phyloP scores from a whole-genome alignment of 2,888 invertebrate species.

The Xiphydria camelus region DNA sequence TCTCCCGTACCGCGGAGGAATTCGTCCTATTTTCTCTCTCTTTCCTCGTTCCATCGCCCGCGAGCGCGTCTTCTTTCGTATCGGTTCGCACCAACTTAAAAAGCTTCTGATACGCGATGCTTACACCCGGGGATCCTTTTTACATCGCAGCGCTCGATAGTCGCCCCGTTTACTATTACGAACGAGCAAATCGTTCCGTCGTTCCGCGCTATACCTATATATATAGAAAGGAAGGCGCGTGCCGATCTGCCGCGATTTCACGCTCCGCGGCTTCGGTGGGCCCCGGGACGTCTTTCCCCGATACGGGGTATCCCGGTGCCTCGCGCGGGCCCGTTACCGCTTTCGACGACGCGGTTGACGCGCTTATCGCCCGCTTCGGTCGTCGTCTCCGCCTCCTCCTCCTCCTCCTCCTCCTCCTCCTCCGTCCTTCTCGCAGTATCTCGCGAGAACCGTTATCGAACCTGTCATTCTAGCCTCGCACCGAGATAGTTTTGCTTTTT shows the following conservation, averaged over 20 bases:
- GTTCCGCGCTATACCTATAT: too few species aligned
- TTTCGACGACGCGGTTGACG: too few species aligned
- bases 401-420: slow-evolving; percentile 1
- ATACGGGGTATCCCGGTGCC: too few species aligned
- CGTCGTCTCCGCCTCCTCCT: too few species aligned
- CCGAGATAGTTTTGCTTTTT: slow-evolving; percentile 30
- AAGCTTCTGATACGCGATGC: too few species aligned
- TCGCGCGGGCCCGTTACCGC: too few species aligned
- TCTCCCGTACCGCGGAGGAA: slow-evolving; percentile 5
- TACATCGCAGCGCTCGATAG: slow-evolving; percentile 5
- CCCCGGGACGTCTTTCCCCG: too few species aligned
- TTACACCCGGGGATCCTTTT: not conserved
- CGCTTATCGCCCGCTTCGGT: too few species aligned
- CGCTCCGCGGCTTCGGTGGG: slow-evolving; percentile 7
- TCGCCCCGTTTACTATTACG: too few species aligned
- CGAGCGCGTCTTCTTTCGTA: too few species aligned
- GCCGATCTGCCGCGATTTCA: slow-evolving; percentile 21
- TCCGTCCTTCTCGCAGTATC: slow-evolving; percentile 35
- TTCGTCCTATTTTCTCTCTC: slow-evolving; percentile 2
- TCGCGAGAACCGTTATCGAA: slow-evolving; percentile 44
- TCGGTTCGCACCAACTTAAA: too few species aligned
- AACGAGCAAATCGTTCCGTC: too few species aligned
- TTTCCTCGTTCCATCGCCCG: not conserved
- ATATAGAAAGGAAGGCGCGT: slow-evolving; percentile 6
- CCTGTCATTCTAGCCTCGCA: slow-evolving; percentile 30